phyloP scores from a whole-genome alignment of 2,888 invertebrate genomes.

The Tenodera sinensis region DNA sequence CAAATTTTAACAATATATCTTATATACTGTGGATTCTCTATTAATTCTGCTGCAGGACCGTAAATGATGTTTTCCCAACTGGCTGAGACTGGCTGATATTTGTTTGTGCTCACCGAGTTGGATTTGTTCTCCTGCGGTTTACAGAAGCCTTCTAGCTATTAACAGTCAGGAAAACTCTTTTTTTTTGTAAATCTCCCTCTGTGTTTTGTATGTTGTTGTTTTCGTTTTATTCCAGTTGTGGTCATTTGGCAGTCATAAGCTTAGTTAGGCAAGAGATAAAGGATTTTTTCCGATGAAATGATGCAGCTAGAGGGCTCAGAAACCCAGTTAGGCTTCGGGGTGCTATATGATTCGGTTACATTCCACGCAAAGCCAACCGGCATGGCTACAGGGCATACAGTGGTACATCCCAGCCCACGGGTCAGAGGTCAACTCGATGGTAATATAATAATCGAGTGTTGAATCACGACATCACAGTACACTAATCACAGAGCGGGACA shows the following conservation, averaged over 20 bases:
- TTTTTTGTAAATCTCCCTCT: not conserved
- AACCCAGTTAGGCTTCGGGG: not conserved
- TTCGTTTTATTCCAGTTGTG: too few relatives aligned
- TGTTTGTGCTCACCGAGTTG: too few relatives aligned
- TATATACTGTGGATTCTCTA: too few relatives aligned
- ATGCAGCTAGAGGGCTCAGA: not conserved
- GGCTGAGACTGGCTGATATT: too few relatives aligned
- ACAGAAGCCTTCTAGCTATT: not conserved
- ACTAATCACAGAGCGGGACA: not conserved
- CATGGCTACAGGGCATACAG: not conserved
- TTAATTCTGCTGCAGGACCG: too few relatives aligned
- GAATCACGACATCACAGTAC: conserved; percentile 3
- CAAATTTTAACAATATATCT: too few relatives aligned
- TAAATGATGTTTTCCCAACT: too few relatives aligned
- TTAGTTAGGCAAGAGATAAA: not conserved
- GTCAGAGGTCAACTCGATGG: conserved; percentile 13
- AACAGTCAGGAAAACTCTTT: not conserved
- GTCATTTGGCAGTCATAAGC: not conserved
- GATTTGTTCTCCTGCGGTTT: not conserved
- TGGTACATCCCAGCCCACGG: not conserved
- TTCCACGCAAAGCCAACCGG: not conserved
- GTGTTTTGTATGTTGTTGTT: not conserved
- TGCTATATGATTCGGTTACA: not conserved
- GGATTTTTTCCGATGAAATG: not conserved
- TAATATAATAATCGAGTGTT: conserved; percentile 15